Evolutionary conservation across 2,797 vertebrate genomes (phyloP), one percentile per base, ranked within the genome.

Genomic region (Kryptolebias ocellatus): DNA sequence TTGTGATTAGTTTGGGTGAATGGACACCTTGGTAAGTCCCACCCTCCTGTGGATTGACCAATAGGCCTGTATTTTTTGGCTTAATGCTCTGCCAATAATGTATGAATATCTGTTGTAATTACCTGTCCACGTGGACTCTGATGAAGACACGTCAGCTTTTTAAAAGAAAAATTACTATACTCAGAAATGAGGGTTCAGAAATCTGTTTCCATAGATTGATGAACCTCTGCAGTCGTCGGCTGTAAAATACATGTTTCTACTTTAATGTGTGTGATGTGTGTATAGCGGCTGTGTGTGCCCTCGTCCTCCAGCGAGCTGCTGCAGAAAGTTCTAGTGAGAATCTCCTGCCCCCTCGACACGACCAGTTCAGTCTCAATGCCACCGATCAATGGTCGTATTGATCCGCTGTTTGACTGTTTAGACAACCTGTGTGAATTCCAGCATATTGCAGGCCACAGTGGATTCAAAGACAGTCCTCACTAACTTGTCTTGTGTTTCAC

Each of bases 351-450:
- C 88, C 85, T 79, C 79, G 68, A 86, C 87, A 86, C 49, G 67
- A 86, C 83, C 84, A 70, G 80, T 88, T 89, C 88, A 86, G 88
- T 91, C 87, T 91, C 89, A 86, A 90, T 89, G 87, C 86, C 87
- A 70, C 81, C 78, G 66, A 89, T 91, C 90, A 83, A 92, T 92
- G 69, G 12, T 53, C 3, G 46, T 85, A 91, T 90, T 74, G 90
- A 91, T 91, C 87, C 45, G 57, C 80, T 87, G 85, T 89, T 88
- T 87, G 90, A 90, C 87, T 91, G 87, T 90, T 92, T 87, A 84
- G 91, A 89, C 89, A 90, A 90, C 87, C 89, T 88, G 87, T 86
- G 91, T 85, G 87, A 87, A 88, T 90, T 85, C 81, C 82, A 62
- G 85, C 85, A 85, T 79, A 86, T 85, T 76, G 79, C 56, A 42